These are phyloP conservation scores for Pyrrhosoma nymphula DNA, from an alignment of 2,888 invertebrate species.

Conservation along the genomic window DNA sequence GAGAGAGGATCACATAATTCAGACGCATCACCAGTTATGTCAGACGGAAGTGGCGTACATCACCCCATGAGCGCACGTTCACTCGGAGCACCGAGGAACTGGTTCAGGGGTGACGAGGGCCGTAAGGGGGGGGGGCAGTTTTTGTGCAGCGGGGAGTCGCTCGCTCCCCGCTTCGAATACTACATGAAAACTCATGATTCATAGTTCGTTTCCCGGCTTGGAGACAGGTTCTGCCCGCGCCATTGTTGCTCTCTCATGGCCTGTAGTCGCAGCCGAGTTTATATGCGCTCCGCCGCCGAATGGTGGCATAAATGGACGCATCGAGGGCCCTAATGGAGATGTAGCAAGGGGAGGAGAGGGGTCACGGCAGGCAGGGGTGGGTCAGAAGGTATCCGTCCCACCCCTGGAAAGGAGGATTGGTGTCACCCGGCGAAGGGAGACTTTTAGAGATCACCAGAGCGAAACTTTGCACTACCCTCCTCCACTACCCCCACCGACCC, in stretches of 20 bases:
- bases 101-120: too few relatives aligned
- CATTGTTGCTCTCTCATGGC: background rate
- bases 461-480: background rate
- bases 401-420: too few relatives aligned
- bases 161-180: background rate
- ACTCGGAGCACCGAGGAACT: background rate
- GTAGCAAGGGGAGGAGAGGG: background rate
- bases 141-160: background rate
- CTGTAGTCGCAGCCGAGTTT: background rate
- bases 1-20: background rate
- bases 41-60: background rate
- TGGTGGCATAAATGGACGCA: background rate
- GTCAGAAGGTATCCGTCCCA: too few relatives aligned
- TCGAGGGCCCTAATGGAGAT: background rate
- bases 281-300: background rate
- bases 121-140: background rate
- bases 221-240: background rate
- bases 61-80: background rate
- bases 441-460: background rate
- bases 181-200: conserved; percentile 3
- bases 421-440: too few relatives aligned
- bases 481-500: background rate
- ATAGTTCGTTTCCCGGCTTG: background rate
- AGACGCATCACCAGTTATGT: conserved; percentile 26
- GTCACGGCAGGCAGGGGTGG: background rate